Evolutionary conservation across 2,888 invertebrate genomes (phyloP).

Genomic region (Tenthredo amoena): DNA sequence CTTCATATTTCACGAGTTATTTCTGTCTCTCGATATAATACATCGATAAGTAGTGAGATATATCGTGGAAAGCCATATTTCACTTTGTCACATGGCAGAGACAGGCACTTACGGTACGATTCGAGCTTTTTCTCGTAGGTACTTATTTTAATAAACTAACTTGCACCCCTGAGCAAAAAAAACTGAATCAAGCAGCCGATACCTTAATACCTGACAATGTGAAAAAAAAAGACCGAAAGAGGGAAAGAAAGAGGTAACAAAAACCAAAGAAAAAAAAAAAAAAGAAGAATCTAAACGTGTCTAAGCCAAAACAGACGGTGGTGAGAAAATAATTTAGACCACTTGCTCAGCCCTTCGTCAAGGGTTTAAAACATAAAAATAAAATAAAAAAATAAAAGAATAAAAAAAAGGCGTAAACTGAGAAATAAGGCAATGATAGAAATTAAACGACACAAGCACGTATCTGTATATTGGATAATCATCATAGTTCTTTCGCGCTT

Average conservation of each 20-base stretch:
- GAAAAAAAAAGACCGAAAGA: neutral
- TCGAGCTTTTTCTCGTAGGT: neutral
- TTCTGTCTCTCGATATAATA: neutral
- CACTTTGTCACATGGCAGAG: slow-evolving; percentile 16
- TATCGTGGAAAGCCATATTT: slow-evolving; percentile 39
- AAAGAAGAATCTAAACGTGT: neutral
- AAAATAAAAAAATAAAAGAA: neutral
- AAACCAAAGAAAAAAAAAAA: neutral
- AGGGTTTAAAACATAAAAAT: neutral
- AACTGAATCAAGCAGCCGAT: neutral
- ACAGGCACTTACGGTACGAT: neutral
- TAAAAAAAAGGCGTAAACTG: neutral
- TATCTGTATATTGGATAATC: neutral
- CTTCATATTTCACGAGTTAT: neutral
- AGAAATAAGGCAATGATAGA: neutral
- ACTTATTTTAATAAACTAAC: neutral
- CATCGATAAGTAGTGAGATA: neutral
- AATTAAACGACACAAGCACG: neutral
- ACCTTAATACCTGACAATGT: neutral
- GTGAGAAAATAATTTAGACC: slow-evolving; percentile 34
- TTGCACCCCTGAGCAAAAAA: neutral
- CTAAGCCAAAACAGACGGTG: slow-evolving; percentile 22
- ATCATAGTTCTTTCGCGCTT: neutral
- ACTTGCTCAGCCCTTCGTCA: slow-evolving; percentile 20
- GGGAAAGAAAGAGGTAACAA: neutral